phyloP scores from a whole-genome alignment of 2,888 invertebrate species.

The Drosophila niveifrons region DNA sequence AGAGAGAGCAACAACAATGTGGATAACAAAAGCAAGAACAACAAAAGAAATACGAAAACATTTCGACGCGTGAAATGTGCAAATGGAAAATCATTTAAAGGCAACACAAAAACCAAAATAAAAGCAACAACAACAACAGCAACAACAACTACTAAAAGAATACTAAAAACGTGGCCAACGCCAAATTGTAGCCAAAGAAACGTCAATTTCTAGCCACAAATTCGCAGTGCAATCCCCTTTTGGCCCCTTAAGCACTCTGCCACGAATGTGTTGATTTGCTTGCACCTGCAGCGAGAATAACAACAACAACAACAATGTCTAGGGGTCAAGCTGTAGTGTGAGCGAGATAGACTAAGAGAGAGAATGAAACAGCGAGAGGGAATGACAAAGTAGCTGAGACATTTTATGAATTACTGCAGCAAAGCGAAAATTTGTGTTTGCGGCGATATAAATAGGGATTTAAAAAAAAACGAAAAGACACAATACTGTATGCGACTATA shows the following conservation, averaged over 20 bases:
- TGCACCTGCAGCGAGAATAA: neutral
- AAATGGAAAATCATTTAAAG: slow-evolving; percentile 80
- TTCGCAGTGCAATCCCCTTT: slow-evolving; percentile 1
- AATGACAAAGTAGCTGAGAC: neutral
- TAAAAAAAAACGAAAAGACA: neutral
- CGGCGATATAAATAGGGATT: neutral
- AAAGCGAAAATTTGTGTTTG: neutral
- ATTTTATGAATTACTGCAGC: slow-evolving; percentile 19
- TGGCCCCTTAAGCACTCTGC: neutral
- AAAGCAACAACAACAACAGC: slow-evolving; percentile 16
- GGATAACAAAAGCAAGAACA: slow-evolving; percentile 30
- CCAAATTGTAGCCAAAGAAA: slow-evolving; percentile 56
- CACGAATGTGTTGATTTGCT: slow-evolving; percentile 9
- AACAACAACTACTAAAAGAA: slow-evolving; percentile 16
- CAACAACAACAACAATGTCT: neutral
- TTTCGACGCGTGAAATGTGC: slow-evolving; percentile 74
- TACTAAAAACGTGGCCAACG: slow-evolving; percentile 35
- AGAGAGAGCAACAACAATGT: slow-evolving; percentile 20
- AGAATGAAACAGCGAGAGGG: neutral
- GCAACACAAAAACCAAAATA: slow-evolving; percentile 47
- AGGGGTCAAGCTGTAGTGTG: slow-evolving; percentile 1
- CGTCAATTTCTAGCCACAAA: slow-evolving; percentile 48
- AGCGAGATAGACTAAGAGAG: neutral
- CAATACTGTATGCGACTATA: too few species aligned
- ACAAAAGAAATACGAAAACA: slow-evolving; percentile 45